A percentile compares a stretch with the other conserved stretches of the same genome.
These are phyloP conservation scores for Anastrepha obliqua DNA, from an alignment of 1,140 invertebrate genomes.

Conservation along the genomic window DNA sequence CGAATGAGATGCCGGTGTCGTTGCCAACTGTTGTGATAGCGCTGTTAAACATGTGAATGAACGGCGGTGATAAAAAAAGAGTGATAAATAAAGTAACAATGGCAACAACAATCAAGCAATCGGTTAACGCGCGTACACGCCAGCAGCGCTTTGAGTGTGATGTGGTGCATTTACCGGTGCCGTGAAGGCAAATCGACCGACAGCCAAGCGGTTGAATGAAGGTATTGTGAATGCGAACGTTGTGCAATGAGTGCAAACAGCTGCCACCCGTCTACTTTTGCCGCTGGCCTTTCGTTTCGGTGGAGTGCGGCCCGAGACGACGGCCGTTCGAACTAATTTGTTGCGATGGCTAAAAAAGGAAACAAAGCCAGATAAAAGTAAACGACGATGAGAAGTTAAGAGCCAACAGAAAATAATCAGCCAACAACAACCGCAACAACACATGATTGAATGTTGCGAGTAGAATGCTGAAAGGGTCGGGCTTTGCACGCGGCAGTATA, in stretches of 20 bases:
- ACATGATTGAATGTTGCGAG: background rate
- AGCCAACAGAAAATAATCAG: constrained; percentile 29
- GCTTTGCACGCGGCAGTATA: background rate
- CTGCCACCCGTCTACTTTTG: constrained; percentile 21
- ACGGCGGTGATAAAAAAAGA: background rate
- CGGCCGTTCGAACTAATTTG: constrained; percentile 34
- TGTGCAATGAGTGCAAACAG: background rate
- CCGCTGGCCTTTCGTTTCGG: background rate
- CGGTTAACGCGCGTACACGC: background rate
- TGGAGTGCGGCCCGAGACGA: background rate
- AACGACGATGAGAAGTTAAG: constrained; percentile 13
- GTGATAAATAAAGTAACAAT: background rate
- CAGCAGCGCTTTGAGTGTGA: background rate
- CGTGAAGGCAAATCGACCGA: background rate
- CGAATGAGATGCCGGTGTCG: too few relatives aligned
- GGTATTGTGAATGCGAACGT: background rate
- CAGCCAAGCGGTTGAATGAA: background rate
- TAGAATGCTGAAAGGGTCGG: background rate
- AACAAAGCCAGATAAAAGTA: background rate
- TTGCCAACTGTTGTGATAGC: background rate
- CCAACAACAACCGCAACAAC: constrained; percentile 25
- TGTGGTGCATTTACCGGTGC: background rate
- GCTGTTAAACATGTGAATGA: background rate
- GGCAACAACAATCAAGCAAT: background rate
- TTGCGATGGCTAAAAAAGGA: constrained; percentile 11